Evolutionary conservation across 2,797 vertebrate species (phyloP).

Genomic region (Eulemur albifrons): DNA sequence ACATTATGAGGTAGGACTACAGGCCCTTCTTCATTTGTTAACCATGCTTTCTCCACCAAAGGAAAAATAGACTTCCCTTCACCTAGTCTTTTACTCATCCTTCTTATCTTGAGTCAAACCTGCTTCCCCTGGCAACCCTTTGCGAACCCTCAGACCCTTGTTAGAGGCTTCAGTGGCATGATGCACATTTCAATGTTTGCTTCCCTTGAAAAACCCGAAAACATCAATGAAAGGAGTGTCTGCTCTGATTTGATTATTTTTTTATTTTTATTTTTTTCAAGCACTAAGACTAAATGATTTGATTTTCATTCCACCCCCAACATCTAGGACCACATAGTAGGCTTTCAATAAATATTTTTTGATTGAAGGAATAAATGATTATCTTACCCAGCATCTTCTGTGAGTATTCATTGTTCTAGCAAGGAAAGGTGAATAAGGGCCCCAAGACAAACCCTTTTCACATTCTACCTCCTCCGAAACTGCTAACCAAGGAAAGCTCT

Average conservation of each 20-base stretch:
- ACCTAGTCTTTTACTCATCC: background rate
- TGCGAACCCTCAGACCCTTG: background rate
- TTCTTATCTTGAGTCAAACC: background rate
- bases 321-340: background rate
- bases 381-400: background rate
- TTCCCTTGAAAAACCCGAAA: background rate
- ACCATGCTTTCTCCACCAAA: background rate
- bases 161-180: background rate
- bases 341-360: background rate
- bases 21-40: background rate
- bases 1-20: background rate
- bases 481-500: background rate
- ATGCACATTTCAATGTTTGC: background rate
- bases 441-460: background rate
- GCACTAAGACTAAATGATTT: background rate
- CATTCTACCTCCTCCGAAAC: background rate
- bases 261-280: background rate
- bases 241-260: background rate
- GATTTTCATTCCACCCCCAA: background rate
- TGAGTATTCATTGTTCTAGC: background rate
- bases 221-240: background rate
- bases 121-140: background rate
- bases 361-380: background rate
- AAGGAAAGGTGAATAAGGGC: background rate
- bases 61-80: background rate